Percentiles rank a stretch among this genome's conserved stretches.
Conservation (phyloP, 1,140 invertebrate species). For the Paraescarpia echinospica region DNA sequence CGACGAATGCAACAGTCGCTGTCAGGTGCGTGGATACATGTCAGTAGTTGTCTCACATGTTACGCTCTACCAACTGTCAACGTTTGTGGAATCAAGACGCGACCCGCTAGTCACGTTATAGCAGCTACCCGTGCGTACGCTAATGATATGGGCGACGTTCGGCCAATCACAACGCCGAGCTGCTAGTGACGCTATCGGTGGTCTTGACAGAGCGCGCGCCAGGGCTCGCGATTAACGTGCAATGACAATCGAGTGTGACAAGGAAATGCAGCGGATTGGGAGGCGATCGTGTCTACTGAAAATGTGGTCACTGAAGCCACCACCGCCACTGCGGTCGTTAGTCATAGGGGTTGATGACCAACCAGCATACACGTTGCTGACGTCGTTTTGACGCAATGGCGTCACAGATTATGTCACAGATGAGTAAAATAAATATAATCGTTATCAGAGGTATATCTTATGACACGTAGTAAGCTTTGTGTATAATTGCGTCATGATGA, state of each 20-base stretch:
- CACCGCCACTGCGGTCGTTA: not conserved
- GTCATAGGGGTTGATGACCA: not conserved
- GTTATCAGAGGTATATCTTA: not conserved
- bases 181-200: not conserved
- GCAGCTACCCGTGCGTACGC: not conserved
- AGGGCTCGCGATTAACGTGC: too few species aligned
- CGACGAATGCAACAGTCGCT: not conserved
- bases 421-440: not conserved
- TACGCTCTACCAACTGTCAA: not conserved
- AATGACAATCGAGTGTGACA: not conserved
- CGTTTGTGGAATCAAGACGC: not conserved
- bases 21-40: not conserved
- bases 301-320: not conserved
- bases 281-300: not conserved
- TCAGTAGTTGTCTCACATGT: not conserved
- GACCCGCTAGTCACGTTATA: not conserved
- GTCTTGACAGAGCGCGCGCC: not conserved
- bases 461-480: too few species aligned
- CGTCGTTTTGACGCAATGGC: not conserved
- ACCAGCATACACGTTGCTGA: not conserved
- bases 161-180: not conserved
- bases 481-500: too few species aligned
- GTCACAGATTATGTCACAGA: not conserved
- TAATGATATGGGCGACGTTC: not conserved
- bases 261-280: not conserved